Conservation (phyloP, 2,113 vertebrate genomes). For the Salvator merianae region DNA sequence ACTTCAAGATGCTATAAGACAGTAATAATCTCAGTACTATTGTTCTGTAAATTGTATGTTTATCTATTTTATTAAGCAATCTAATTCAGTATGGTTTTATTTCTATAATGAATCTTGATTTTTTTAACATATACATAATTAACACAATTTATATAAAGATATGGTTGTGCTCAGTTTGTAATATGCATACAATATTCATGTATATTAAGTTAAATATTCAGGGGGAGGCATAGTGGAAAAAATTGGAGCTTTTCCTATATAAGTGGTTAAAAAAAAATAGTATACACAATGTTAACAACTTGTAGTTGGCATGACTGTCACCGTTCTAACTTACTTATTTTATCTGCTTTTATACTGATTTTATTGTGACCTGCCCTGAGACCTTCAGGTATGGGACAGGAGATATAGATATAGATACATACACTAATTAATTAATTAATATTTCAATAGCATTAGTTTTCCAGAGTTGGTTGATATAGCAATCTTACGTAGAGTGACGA, state of each 20-base stretch:
- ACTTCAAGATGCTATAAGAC: slow-evolving; percentile 53
- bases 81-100: slow-evolving; percentile 41
- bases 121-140: slow-evolving; percentile 44
- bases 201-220: not conserved
- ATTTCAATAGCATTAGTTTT: not conserved
- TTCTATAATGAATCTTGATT: slow-evolving; percentile 52
- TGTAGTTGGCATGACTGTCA: not conserved
- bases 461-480: not conserved
- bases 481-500: not conserved
- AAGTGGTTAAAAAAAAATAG: not conserved
- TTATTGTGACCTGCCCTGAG: no score
- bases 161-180: slow-evolving; percentile 31
- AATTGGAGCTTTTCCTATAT: not conserved
- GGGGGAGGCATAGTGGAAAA: not conserved
- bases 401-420: no score
- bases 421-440: no score
- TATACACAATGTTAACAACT: not conserved
- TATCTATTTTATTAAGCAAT: slow-evolving; percentile 60
- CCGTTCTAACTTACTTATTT: no score
- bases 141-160: slow-evolving; percentile 30
- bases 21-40: slow-evolving; percentile 61
- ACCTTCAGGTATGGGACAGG: no score
- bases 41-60: slow-evolving; percentile 54
- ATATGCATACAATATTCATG: not conserved
- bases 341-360: no score